phyloP scores from a whole-genome alignment of 2,888 invertebrate species.

The Miltochrista miniata region DNA sequence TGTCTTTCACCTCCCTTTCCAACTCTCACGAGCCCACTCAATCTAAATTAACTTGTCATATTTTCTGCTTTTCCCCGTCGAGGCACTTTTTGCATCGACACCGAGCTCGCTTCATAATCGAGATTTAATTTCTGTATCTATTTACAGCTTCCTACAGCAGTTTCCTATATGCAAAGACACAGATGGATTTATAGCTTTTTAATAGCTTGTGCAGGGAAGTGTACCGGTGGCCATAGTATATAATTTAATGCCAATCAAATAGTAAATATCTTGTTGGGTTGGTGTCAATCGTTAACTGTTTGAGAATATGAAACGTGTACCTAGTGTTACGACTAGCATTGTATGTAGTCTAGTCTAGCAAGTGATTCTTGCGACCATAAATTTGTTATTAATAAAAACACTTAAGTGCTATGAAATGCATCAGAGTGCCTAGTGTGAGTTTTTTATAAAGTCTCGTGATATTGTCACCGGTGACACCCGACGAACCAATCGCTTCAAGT shows the following conservation, averaged over 20 bases:
- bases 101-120: constrained; percentile 52
- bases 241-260: constrained; percentile 58
- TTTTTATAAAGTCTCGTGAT: no score
- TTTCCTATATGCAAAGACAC: constrained; percentile 44
- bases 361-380: neutral
- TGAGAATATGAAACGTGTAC: neutral
- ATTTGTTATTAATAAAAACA: no score
- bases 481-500: no score
- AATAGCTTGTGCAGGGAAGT: constrained; percentile 58
- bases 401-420: no score
- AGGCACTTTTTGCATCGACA: constrained; percentile 51
- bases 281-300: constrained; percentile 27
- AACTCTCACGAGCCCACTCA: constrained; percentile 63
- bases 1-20: constrained; percentile 65
- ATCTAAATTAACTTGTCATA: constrained; percentile 77
- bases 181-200: constrained; percentile 62
- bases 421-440: no score
- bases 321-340: neutral
- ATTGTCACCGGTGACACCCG: no score
- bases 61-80: constrained; percentile 63
- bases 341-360: no score
- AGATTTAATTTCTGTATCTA: constrained; percentile 55
- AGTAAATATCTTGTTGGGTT: constrained; percentile 28
- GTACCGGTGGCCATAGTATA: constrained; percentile 52
- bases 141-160: constrained; percentile 52